A percentile compares a stretch with the other conserved stretches of the same genome.
Conservation (phyloP, 2,113 vertebrate genomes). For the Porphyrio hochstetteri region DNA sequence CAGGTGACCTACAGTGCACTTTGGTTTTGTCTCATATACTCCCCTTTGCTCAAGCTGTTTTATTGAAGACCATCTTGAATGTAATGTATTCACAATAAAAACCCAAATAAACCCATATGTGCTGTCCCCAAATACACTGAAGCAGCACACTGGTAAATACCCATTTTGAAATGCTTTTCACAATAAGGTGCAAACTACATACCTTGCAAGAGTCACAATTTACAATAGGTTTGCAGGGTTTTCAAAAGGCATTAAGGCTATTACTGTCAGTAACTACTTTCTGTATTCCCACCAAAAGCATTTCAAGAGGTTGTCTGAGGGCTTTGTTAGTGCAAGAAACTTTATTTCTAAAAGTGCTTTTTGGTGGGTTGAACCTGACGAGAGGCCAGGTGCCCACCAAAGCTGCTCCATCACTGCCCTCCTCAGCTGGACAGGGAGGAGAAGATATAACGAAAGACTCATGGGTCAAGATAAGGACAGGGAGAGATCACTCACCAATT, state of each 20-base stretch:
- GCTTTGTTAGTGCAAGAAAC: slow-evolving; percentile 53
- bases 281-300: slow-evolving; percentile 33
- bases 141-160: slow-evolving; percentile 21
- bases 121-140: neutral
- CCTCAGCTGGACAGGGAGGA: too few relatives aligned
- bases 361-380: too few relatives aligned
- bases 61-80: neutral
- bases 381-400: too few relatives aligned
- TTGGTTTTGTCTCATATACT: neutral
- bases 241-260: slow-evolving; percentile 41
- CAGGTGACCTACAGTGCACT: neutral
- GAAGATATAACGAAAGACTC: too few relatives aligned
- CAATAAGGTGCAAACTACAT: slow-evolving; percentile 32
- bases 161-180: slow-evolving; percentile 34
- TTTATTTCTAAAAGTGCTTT: slow-evolving; percentile 47
- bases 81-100: neutral
- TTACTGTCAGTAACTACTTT: slow-evolving; percentile 28
- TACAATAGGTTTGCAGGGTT: slow-evolving; percentile 14
- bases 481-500: too few relatives aligned
- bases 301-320: slow-evolving; percentile 55
- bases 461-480: too few relatives aligned
- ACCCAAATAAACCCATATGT: neutral
- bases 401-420: too few relatives aligned
- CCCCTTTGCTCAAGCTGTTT: slow-evolving; percentile 11
- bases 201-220: slow-evolving; percentile 11